Conservation (phyloP, 1,140 invertebrate species). For the Drosophila truncata region DNA sequence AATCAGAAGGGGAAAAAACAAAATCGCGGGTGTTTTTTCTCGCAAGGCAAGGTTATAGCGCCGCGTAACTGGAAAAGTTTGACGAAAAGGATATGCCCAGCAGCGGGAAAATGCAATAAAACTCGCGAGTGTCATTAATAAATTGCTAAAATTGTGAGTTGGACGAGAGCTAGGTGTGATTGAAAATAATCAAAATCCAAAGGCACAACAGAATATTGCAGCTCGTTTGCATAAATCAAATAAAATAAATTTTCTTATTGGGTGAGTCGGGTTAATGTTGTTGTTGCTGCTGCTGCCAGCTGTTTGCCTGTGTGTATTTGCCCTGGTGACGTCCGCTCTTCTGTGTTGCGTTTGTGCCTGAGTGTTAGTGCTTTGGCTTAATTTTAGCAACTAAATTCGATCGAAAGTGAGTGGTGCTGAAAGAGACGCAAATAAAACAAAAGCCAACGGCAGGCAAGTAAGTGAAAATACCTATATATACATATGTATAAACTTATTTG, state of each 20-base stretch:
- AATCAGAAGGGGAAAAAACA: neutral
- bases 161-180: neutral
- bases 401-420: slow-evolving; percentile 61
- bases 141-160: neutral
- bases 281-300: slow-evolving; percentile 60
- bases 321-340: slow-evolving; percentile 43
- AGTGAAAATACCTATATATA: slow-evolving; percentile 19
- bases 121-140: neutral
- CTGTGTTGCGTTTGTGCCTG: slow-evolving; percentile 23
- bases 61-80: slow-evolving; percentile 1
- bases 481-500: slow-evolving; percentile 2
- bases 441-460: slow-evolving; percentile 25
- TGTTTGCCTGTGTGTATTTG: slow-evolving; percentile 67
- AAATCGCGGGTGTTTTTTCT: neutral
- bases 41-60: neutral
- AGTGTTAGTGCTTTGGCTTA: slow-evolving; percentile 45
- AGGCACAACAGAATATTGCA: slow-evolving; percentile 11
- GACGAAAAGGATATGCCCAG: slow-evolving; percentile 26
- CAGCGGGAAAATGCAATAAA: slow-evolving; percentile 38
- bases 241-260: slow-evolving; percentile 64
- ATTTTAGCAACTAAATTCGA: slow-evolving; percentile 71
- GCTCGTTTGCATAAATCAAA: slow-evolving; percentile 50
- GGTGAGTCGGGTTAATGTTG: slow-evolving; percentile 63
- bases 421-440: slow-evolving; percentile 20
- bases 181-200: slow-evolving; percentile 8